Evolutionary conservation across 2,888 invertebrate genomes (phyloP).

Genomic region (Ectemnius lituratus): DNA sequence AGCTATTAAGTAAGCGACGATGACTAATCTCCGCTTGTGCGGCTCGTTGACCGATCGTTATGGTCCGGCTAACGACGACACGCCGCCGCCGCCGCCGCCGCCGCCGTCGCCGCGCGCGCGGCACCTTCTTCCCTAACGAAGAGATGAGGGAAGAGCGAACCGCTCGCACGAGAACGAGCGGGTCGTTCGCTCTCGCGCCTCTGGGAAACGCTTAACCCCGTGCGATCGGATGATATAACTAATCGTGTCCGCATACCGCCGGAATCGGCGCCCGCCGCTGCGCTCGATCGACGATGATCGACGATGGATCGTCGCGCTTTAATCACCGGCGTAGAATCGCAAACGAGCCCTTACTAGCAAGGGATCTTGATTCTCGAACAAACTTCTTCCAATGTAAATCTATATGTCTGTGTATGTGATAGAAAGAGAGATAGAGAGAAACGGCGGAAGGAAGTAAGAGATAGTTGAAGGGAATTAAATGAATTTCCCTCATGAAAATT

Average conservation of each 20-base stretch:
- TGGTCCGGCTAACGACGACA: conserved; percentile 67
- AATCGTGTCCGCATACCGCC: conserved; percentile 73
- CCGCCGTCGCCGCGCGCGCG: conserved; percentile 21
- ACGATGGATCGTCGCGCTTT: conserved; percentile 63
- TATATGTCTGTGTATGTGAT: not conserved
- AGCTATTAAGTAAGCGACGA: conserved; percentile 63
- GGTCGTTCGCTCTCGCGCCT: conserved; percentile 47
- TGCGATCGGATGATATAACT: conserved; percentile 68
- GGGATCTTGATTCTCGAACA: conserved; percentile 16
- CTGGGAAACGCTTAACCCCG: conserved; percentile 72
- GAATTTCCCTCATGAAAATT: not conserved
- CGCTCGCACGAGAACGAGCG: conserved; percentile 41
- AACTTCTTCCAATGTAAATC: conserved; percentile 3
- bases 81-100: too few relatives aligned
- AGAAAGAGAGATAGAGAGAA: not conserved
- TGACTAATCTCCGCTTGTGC: conserved; percentile 71
- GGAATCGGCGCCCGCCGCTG: conserved; percentile 34
- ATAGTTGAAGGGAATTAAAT: not conserved
- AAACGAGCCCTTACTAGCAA: conserved; percentile 18
- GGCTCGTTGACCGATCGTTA: conserved; percentile 71
- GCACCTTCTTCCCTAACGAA: conserved; percentile 50
- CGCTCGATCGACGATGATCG: conserved; percentile 60
- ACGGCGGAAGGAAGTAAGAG: conserved; percentile 2
- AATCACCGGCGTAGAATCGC: conserved; percentile 60
- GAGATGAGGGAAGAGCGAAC: conserved; percentile 33